These are phyloP conservation scores for Phyllotis vaccarum DNA, from an alignment of 2,797 vertebrate genomes.

Conservation along the genomic window DNA sequence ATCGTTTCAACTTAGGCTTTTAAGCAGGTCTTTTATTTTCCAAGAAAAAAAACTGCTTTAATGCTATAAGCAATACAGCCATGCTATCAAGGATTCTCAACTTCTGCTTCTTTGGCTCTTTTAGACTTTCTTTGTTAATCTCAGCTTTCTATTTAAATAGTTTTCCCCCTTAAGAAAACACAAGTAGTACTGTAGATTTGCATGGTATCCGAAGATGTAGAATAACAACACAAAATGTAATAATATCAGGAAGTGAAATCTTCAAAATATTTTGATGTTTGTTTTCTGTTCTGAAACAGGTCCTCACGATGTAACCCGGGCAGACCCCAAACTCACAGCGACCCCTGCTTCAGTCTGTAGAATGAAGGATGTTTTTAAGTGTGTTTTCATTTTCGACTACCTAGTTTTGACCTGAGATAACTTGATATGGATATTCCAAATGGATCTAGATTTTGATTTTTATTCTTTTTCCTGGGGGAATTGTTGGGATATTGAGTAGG, in stretches of 20 bases:
- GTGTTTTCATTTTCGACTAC: not conserved
- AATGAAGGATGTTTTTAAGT: not conserved
- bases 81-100: not conserved
- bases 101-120: not conserved
- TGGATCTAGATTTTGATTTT: conserved; percentile 16
- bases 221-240: not conserved
- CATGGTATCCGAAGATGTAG: not conserved
- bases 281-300: not conserved
- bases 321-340: not conserved
- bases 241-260: not conserved
- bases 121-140: not conserved
- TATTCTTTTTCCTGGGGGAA: conserved; percentile 16
- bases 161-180: not conserved
- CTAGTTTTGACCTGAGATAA: not conserved
- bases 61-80: not conserved
- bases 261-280: not conserved
- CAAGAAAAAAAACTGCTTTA: not conserved
- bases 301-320: not conserved
- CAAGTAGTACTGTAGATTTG: not conserved
- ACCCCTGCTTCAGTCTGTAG: not conserved
- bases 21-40: conserved; percentile 14
- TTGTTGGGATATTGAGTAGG: not conserved
- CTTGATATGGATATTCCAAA: not conserved
- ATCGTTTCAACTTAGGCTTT: not conserved
- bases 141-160: not conserved